phyloP scores from a whole-genome alignment of 2,888 invertebrate genomes.

The Drosophila acutilabella region DNA sequence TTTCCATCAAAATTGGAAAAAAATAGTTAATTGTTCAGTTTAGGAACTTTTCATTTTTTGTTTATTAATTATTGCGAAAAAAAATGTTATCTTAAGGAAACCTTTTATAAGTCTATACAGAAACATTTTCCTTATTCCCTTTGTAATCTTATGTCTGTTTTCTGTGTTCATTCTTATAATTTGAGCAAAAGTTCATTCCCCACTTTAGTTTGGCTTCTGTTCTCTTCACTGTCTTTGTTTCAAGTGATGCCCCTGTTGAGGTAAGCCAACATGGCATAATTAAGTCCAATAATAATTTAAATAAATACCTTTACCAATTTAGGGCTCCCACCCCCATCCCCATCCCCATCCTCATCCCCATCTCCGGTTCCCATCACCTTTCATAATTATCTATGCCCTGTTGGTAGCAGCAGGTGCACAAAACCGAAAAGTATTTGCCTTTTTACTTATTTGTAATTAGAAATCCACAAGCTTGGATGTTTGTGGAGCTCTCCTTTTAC shows the following conservation, averaged over 20 bases:
- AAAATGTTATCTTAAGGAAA: neutral
- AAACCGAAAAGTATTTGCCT: constrained; percentile 73
- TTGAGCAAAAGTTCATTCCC: constrained; percentile 8
- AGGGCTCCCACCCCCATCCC: constrained; percentile 28
- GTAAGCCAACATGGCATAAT: constrained; percentile 59
- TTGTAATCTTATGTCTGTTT: constrained; percentile 22
- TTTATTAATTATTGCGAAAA: neutral
- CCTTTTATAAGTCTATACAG: constrained; percentile 3
- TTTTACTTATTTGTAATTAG: constrained; percentile 75
- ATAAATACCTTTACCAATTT: constrained; percentile 74
- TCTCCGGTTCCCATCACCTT: constrained; percentile 41
- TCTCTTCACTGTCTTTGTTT: constrained; percentile 49
- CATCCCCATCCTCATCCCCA: neutral
- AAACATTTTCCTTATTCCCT: constrained; percentile 19
- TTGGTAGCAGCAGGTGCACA: constrained; percentile 74
- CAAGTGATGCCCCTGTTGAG: constrained; percentile 8
- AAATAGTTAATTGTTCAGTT: too few species aligned
- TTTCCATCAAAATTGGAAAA: too few species aligned
- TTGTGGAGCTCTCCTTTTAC: constrained; percentile 11
- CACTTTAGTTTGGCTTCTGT: constrained; percentile 64
- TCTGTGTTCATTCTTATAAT: constrained; percentile 15
- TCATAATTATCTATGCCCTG: constrained; percentile 66
- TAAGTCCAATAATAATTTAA: constrained; percentile 80
- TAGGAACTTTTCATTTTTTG: too few species aligned
- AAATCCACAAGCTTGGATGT: constrained; percentile 41